phyloP scores from a whole-genome alignment of 2,888 invertebrate genomes.

The Kuschelorhynchus macadamiae region DNA sequence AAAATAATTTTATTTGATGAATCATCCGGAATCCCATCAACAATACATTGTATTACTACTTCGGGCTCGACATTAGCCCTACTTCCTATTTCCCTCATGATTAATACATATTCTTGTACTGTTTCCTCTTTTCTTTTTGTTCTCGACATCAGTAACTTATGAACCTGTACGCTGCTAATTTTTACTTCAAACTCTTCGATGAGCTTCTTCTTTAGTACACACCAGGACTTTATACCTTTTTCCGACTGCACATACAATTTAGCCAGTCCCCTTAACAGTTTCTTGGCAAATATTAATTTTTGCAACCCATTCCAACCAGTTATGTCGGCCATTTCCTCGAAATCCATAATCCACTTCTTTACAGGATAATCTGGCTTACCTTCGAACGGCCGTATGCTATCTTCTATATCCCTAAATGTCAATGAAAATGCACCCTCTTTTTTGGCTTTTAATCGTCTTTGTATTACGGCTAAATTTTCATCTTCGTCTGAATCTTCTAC shows the following conservation, averaged over 20 bases:
- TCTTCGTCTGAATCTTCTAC: too few relatives aligned
- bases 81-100: conserved; percentile 63
- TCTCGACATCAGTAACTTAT: conserved; percentile 50
- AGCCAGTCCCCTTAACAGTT: conserved; percentile 56
- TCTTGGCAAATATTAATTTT: conserved; percentile 58
- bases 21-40: conserved; percentile 62
- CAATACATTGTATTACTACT: conserved; percentile 63
- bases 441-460: too few relatives aligned
- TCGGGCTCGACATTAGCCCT: conserved; percentile 60
- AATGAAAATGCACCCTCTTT: too few relatives aligned
- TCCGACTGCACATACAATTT: conserved; percentile 55
- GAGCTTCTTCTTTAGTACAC: conserved; percentile 48
- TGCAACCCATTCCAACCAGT: conserved; percentile 47
- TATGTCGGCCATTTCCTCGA: conserved; percentile 56
- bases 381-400: too few relatives aligned
- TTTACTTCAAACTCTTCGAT: conserved; percentile 45
- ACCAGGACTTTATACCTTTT: conserved; percentile 52
- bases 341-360: conserved; percentile 54
- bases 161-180: conserved; percentile 50
- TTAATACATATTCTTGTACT: conserved; percentile 61
- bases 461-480: too few relatives aligned
- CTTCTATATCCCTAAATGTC: too few relatives aligned
- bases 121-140: conserved; percentile 61
- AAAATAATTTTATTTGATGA: conserved; percentile 49
- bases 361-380: conserved; percentile 35